Percentiles rank a stretch among this genome's conserved stretches.
phyloP scores from a whole-genome alignment of 2,888 invertebrate species.

The Leptinotarsa peninsularis region DNA sequence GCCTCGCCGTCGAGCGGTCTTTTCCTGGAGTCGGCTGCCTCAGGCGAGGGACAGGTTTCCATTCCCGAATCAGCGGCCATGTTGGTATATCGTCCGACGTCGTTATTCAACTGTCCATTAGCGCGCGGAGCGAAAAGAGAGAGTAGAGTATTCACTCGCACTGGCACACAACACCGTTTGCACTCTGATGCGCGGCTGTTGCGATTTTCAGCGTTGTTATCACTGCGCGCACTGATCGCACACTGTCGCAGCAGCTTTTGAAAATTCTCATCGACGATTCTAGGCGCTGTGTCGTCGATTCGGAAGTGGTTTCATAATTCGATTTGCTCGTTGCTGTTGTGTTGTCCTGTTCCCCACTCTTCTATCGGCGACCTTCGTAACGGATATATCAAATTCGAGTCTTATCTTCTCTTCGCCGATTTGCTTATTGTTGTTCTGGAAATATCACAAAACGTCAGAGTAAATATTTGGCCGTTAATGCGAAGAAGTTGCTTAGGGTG shows the following conservation, averaged over 20 bases:
- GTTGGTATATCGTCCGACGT: constrained; percentile 63
- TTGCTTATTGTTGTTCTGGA: constrained; percentile 23
- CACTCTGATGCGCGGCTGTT: constrained; percentile 40
- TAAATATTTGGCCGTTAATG: constrained; percentile 14
- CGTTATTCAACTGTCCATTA: constrained; percentile 60
- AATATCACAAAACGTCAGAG: background rate
- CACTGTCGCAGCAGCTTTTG: constrained; percentile 26
- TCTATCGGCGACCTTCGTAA: constrained; percentile 30
- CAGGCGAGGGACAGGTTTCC: constrained; percentile 94
- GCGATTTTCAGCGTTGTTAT: constrained; percentile 20
- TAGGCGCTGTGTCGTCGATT: constrained; percentile 47
- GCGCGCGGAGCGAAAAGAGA: constrained; percentile 48
- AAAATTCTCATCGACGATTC: constrained; percentile 43
- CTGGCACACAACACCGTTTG: constrained; percentile 36
- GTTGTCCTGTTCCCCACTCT: constrained; percentile 25
- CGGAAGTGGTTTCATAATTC: constrained; percentile 49
- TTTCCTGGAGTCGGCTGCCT: constrained; percentile 91
- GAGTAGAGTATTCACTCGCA: constrained; percentile 27
- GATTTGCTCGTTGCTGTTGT: background rate
- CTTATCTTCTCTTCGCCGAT: constrained; percentile 25
- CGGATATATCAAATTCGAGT: constrained; percentile 18
- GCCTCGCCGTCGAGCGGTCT: constrained; percentile 88
- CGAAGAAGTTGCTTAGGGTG: background rate
- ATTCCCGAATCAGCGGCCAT: constrained; percentile 94
- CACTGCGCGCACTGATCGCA: constrained; percentile 35